Evolutionary conservation across 2,113 vertebrate species (phyloP), one percentile per base, ranked within the genome.

Genomic region (Cacatua alba): DNA sequence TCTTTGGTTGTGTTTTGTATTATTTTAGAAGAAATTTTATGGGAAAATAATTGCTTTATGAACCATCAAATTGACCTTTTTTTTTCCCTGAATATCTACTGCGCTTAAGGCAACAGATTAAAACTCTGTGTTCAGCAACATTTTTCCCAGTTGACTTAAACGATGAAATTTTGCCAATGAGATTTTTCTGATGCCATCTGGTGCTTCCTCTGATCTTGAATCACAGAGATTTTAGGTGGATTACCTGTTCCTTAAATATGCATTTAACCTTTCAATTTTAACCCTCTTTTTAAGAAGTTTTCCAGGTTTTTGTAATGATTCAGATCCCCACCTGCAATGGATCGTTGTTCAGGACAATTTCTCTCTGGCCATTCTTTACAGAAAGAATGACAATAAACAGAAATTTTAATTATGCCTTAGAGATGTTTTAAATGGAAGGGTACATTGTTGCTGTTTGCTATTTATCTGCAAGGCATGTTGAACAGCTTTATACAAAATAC

Each of bases 111-210:
- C 82, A 94, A 74, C 11, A 41, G 25, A 82, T 72, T 64, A 37
- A 60, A 86, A 80, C 23, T 92, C 49, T 67, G 48, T 97, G 89
- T 93, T 90, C 71, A 76, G 90, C 59, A 95, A 80, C 44, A 74
- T 87, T 88, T 92, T 90, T 8, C 82, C 79, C 53, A 85, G 35
- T 3, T 80, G 78, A 79, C 74, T 89, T 86, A 83, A 89, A 92
- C 33, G 1, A 48, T 76, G 81, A 92, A 87, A 53, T 90, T 95
- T 62, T 31, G 13, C 31, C 75, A 77, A 28, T 37, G 62, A 74
- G 80, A 82, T 88, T 92, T 93, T 96, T 29, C 41, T 70, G 49
- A 87, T 90, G 57, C 87, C 84, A 94, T 90, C 84, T 95, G 93
- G 70, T 85, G 74, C 25, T 81, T 88, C 23, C 62, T 91, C 63